A percentile compares a stretch with the other conserved stretches of the same genome.
Evolutionary conservation across 2,888 invertebrate species (phyloP).

Genomic region (Ceraclea dissimilis): DNA sequence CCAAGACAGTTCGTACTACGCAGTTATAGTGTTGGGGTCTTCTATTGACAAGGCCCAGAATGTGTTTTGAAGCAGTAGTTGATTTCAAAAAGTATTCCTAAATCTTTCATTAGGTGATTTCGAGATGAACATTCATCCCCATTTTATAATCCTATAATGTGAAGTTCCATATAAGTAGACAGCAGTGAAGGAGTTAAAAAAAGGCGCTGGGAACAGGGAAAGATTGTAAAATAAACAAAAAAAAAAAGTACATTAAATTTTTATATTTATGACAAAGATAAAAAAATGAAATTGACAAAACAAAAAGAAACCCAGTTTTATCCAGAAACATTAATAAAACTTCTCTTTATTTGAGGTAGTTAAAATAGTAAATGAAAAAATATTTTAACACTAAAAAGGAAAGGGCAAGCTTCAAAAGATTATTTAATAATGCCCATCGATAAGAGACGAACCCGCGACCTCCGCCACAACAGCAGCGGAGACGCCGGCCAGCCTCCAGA

Average conservation of each 20-base stretch:
- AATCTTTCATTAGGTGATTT: too few species aligned
- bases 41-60: too few species aligned
- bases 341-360: conserved; percentile 1
- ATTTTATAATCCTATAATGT: too few species aligned
- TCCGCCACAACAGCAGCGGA: too few species aligned
- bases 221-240: neutral
- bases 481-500: too few species aligned
- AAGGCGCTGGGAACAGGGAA: neutral
- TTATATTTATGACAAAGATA: conserved; percentile 1
- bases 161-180: too few species aligned
- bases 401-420: neutral
- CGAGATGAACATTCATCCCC: too few species aligned
- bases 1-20: too few species aligned
- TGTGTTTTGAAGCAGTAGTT: too few species aligned
- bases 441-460: neutral
- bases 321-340: neutral
- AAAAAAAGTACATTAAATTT: neutral
- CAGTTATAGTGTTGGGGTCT: too few species aligned
- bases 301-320: neutral
- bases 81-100: too few species aligned
- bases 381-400: neutral
- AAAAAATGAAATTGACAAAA: conserved; percentile 2
- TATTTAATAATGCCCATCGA: neutral
- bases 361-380: neutral
- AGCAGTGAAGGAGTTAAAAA: too few species aligned